Conservation (phyloP, 2,888 invertebrate genomes). For the Crematogaster levior region DNA sequence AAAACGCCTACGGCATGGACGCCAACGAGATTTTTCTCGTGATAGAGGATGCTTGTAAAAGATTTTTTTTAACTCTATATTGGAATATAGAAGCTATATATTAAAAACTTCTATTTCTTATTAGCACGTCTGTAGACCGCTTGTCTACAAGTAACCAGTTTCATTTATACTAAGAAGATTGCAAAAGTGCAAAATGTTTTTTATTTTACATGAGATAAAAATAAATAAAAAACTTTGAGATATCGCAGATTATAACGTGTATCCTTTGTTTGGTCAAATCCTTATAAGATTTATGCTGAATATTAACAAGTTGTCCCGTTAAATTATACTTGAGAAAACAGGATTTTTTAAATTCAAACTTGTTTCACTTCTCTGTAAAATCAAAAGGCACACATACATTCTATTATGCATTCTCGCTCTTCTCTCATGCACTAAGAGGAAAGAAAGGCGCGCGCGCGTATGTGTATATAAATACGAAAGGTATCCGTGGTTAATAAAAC, state of each 20-base stretch:
- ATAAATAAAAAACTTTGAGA: background rate
- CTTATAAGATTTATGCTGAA: background rate
- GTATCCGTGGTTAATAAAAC: background rate
- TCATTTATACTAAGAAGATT: background rate
- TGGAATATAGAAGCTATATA: background rate
- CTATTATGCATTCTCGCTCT: background rate
- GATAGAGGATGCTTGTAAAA: background rate
- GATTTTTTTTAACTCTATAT: background rate
- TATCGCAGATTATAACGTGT: background rate
- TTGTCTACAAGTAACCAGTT: background rate
- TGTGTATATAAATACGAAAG: too few species aligned
- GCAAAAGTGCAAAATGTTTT: background rate
- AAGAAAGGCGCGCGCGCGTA: too few species aligned
- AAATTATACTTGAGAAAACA: background rate
- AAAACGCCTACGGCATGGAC: conserved; percentile 26
- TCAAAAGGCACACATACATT: background rate
- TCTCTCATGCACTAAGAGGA: background rate
- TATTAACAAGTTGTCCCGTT: background rate
- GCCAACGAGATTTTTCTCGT: conserved; percentile 3
- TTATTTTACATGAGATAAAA: background rate
- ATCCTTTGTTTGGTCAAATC: background rate
- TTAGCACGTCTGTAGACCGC: background rate
- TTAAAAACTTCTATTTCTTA: background rate
- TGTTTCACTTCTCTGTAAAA: conserved; percentile 10
- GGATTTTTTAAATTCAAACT: background rate